A percentile compares a stretch with the other conserved stretches of the same genome.
Evolutionary conservation across 2,888 invertebrate genomes (phyloP).

Genomic region (Polydrusus tereticollis): DNA sequence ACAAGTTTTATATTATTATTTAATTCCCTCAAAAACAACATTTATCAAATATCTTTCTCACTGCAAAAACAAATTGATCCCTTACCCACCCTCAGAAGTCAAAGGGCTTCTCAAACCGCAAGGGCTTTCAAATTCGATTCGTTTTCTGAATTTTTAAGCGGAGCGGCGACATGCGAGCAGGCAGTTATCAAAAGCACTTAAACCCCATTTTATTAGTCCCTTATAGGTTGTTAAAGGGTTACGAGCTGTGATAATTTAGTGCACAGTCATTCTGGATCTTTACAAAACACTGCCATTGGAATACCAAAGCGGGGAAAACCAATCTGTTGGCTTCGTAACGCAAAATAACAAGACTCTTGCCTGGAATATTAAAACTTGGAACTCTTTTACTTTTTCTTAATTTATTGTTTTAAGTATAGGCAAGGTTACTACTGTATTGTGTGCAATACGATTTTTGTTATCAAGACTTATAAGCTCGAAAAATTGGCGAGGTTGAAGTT

Average conservation of each 20-base stretch:
- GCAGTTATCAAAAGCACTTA: conserved; percentile 67
- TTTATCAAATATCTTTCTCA: not conserved
- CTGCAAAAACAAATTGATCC: conserved; percentile 33
- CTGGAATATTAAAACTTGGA: not conserved
- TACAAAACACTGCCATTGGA: conserved; percentile 53
- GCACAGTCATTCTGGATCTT: conserved; percentile 60
- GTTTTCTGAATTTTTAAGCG: conserved; percentile 64
- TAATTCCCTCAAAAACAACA: not conserved
- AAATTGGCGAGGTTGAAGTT: too few relatives aligned
- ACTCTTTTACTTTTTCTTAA: not conserved
- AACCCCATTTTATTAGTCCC: conserved; percentile 68
- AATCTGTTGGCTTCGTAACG: not conserved
- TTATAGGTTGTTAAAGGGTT: conserved; percentile 69
- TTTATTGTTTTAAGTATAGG: too few relatives aligned
- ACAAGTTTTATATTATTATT: too few relatives aligned
- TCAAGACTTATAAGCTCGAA: too few relatives aligned
- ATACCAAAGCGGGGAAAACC: conserved; percentile 52
- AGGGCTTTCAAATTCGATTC: conserved; percentile 52
- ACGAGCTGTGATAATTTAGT: conserved; percentile 66
- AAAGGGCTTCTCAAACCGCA: conserved; percentile 34
- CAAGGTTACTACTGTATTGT: too few relatives aligned
- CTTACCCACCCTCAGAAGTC: conserved; percentile 28
- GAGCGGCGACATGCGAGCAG: conserved; percentile 59
- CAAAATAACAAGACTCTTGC: not conserved
- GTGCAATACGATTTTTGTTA: too few relatives aligned